phyloP scores from a whole-genome alignment of 2,797 vertebrate genomes.

The Sebastes oblongus region DNA sequence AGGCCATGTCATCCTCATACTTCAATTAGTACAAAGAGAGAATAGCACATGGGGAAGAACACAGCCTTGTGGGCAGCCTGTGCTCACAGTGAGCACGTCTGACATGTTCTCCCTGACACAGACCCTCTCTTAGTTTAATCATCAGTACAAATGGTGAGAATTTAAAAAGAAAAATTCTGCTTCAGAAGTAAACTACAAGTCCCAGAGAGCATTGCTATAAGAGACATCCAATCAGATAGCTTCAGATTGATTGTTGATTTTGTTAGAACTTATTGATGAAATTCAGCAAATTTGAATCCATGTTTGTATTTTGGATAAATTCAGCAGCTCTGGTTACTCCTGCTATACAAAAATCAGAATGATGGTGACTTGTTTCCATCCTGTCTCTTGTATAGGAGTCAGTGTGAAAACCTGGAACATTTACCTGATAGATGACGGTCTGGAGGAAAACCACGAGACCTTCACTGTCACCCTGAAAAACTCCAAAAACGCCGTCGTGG shows the following conservation, averaged over 20 bases:
- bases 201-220: neutral
- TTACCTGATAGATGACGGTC: constrained; percentile 77
- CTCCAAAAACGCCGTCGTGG: constrained; percentile 78
- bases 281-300: neutral
- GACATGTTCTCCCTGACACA: too few species aligned
- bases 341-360: neutral
- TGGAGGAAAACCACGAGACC: constrained; percentile 83
- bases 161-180: neutral
- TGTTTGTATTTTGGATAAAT: neutral
- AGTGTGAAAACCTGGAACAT: constrained; percentile 81
- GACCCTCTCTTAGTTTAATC: neutral
- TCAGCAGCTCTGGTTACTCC: neutral
- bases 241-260: neutral
- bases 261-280: neutral
- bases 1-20: too few species aligned
- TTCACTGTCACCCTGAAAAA: constrained; percentile 73
- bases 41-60: too few species aligned
- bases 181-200: neutral
- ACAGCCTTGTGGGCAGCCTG: too few species aligned
- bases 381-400: constrained; percentile 74
- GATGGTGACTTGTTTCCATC: neutral
- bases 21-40: too few species aligned
- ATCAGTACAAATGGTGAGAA: neutral
- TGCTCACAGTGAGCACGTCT: too few species aligned
- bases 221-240: neutral